Base-by-base conservation (phyloP, 2,797 vertebrate species). In the Danio aesculapii region DNA sequence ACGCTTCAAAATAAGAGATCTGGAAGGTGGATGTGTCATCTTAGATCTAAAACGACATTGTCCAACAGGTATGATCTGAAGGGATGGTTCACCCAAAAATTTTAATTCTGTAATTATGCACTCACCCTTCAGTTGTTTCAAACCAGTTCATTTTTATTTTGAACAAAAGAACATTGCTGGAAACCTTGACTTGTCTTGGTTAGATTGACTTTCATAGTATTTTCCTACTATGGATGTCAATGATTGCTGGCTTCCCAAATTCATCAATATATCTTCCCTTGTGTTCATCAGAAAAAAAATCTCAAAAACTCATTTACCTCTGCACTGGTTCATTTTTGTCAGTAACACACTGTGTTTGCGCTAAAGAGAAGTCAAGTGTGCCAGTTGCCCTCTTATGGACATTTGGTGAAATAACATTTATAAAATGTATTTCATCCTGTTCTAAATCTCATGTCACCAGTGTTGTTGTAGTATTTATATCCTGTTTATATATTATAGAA, bases 1-100 rank as follows among this genome's bases (percentile, higher is more conserved):
- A 14, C 94, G 95, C 73, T 98, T 98, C 92, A 97, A 96, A 92
- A 97, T 98, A 86, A 93, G 96, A 73, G 96, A 97, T 86, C 90
- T 97, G 84, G 94, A 94, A 87, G 94, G 93, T 0, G 95, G 96
- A 83, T 93, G 93, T 0, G 93, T 97, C 81, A 92, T 97, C 19
- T 94, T 97, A 76, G 95, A 97, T 86, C 95, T 97, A 30, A 96
- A 95, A 75, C 96, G 96, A 83, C 95, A 95, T 0, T 90, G 93
- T 77, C 83, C 91, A 61, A 91, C 94, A 91, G 95, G 96, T 84
- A 14, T 41, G 64, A 30, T 30, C 30, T 30, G 3, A 30, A 3
- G 30, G 30, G 30, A 30, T 30, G 3, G 30, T 30, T 30, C 30
- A 30, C 30, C 1, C 3, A 30, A 30, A 30, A 30, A 30, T 30